A percentile compares a stretch with the other conserved stretches of the same genome.
phyloP scores from a whole-genome alignment of 2,797 vertebrate genomes.

The Malurus splendens region DNA sequence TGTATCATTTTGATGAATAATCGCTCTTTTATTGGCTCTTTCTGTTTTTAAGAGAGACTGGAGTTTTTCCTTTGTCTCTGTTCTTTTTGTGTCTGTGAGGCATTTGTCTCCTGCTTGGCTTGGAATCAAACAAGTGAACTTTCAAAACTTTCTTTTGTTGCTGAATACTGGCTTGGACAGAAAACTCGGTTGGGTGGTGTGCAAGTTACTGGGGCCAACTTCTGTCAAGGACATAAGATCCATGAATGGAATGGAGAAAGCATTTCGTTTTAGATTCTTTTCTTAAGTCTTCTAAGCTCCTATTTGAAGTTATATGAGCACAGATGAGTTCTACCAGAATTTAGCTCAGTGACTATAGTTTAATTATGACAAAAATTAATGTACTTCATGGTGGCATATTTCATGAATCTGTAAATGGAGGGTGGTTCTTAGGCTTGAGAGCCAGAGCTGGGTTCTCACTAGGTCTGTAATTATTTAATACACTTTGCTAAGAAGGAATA shows the following conservation, averaged over 20 bases:
- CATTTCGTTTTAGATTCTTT: neutral
- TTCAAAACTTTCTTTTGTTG: neutral
- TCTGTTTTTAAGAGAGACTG: neutral
- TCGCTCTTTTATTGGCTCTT: neutral
- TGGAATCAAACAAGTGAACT: neutral
- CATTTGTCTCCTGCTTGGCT: constrained; percentile 18
- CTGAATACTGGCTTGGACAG: neutral
- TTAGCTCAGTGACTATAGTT: neutral
- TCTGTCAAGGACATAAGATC: neutral
- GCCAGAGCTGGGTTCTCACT: neutral
- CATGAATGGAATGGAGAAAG: neutral
- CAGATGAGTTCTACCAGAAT: neutral
- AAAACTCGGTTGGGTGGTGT: neutral
- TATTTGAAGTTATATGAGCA: neutral
- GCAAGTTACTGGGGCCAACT: neutral
- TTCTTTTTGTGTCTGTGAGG: neutral
- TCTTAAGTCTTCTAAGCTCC: neutral
- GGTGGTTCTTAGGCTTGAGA: neutral
- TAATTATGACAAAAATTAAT: neutral
- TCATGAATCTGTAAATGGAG: neutral
- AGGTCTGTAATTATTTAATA: neutral
- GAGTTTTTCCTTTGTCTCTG: neutral
- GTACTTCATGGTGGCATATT: neutral
- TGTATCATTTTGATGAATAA: neutral
- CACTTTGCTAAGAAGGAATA: neutral